Base-by-base conservation (phyloP, 2,113 vertebrate species). In the Micronisus gabar region DNA sequence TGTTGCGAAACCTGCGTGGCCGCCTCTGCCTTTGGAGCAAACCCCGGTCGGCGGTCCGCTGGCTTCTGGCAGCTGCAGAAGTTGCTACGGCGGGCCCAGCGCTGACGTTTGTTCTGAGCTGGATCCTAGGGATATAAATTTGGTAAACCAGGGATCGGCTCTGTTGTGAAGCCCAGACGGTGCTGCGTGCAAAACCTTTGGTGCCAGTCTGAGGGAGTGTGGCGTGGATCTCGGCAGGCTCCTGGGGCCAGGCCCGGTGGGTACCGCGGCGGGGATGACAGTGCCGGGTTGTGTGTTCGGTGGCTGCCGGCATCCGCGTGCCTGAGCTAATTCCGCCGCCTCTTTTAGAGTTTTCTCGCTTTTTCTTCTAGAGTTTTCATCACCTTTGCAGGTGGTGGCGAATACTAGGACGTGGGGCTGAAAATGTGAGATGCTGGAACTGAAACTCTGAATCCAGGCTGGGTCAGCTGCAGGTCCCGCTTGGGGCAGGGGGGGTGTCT, bases 31-130 rank as follows among this genome's bases (percentile, higher is more conserved):
- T 19, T 16, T 26, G 8, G 59, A n/a, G 38, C 52, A 56, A 18
- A 5, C 21, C 34, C 38, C 3, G 8, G 20, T 1, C 20, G 2
- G 7, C 6, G 36, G 34, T 14, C 1, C 6, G 0, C 8, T 9
- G 21, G 34, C n/a, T 22, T 30, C 47, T 41, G 38, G 38, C 38
- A 38, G 38, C 38, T 38, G 43, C 50, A 40, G 43, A 14, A 29
- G n/a, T 4, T 10, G 32, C 5, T 27, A 4, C 23, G 25, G 32
- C 43, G 15, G 63, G 11, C 38, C 48, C 38, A 13, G 45, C 4
- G 4, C 61, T 40, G 29, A 6, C 1, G 5, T 5, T 40, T 26
- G 23, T 13, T 43, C 62, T 4, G 5, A 53, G 40, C 20, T 32
- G 45, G 53, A 11, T n/a, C 32, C 61, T 8, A 5, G 38, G 47